A percentile compares a stretch with the other conserved stretches of the same genome.
Evolutionary conservation across 2,888 invertebrate species (phyloP).

Genomic region (Halictus quadricinctus): DNA sequence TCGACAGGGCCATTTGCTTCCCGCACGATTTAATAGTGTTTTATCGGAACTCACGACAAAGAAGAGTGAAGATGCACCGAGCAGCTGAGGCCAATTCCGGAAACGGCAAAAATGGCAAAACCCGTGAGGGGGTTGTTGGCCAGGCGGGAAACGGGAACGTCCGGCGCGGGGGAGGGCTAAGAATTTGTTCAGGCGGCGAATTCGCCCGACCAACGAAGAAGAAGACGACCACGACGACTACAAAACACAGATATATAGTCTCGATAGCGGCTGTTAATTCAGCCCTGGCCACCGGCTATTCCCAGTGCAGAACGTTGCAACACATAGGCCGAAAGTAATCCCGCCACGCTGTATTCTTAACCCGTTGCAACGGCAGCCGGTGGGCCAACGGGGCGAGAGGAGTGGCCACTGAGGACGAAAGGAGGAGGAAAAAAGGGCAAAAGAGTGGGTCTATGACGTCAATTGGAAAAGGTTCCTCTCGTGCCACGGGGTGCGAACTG

Average conservation of each 20-base stretch:
- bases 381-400: constrained; percentile 28
- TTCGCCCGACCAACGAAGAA: constrained; percentile 10
- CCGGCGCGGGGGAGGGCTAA: background rate
- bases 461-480: constrained; percentile 81
- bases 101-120: background rate
- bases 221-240: constrained; percentile 11
- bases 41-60: background rate
- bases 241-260: constrained; percentile 55
- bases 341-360: constrained; percentile 78
- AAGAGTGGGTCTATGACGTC: constrained; percentile 80
- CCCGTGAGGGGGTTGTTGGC: background rate
- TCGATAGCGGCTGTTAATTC: constrained; percentile 69
- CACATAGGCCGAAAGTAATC: constrained; percentile 72
- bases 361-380: constrained; percentile 56
- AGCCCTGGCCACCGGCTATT: constrained; percentile 74
- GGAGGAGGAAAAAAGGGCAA: constrained; percentile 68
- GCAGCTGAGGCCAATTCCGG: background rate
- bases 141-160: constrained; percentile 12
- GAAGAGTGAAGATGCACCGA: background rate
- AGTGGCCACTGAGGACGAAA: constrained; percentile 39
- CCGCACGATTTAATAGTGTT: background rate
- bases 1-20: too few species aligned
- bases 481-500: constrained; percentile 69
- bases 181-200: constrained; percentile 24
- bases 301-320: constrained; percentile 77